phyloP scores from a whole-genome alignment of 37 sponge, comb jelly and placozoan species.

The Aplysina aerophoba region DNA sequence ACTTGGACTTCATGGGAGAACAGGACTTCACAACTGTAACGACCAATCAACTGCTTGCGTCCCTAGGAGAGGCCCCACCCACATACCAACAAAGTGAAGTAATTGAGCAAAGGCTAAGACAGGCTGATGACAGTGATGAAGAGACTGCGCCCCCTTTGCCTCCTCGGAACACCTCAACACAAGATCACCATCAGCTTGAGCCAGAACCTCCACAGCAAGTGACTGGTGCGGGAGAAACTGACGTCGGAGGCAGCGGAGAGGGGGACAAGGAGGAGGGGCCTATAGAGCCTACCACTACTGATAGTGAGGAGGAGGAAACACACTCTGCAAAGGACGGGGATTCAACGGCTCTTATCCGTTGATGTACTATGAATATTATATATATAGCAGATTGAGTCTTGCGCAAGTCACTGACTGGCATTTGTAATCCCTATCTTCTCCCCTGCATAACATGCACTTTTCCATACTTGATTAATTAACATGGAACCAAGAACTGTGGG shows the following conservation, averaged over 20 bases:
- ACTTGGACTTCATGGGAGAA: slow-evolving; percentile 74
- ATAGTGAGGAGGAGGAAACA: background rate
- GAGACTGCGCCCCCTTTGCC: slow-evolving; percentile 45
- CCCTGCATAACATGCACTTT: too few species aligned
- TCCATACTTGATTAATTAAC: too few species aligned
- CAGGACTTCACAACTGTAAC: slow-evolving; percentile 76
- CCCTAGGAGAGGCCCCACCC: slow-evolving; percentile 74
- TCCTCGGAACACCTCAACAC: slow-evolving; percentile 28
- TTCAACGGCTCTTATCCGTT: background rate
- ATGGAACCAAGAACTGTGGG: too few species aligned
- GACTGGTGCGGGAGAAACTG: background rate
- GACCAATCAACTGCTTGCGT: slow-evolving; percentile 65
- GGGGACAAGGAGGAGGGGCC: background rate
- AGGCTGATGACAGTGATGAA: background rate
- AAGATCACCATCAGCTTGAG: background rate
- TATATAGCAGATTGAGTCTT: slow-evolving; percentile 21
- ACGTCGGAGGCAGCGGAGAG: background rate
- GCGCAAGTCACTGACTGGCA: too few species aligned
- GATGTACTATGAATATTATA: background rate
- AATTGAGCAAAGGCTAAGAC: slow-evolving; percentile 30
- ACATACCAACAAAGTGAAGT: slow-evolving; percentile 79
- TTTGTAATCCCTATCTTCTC: too few species aligned
- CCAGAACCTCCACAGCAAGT: background rate
- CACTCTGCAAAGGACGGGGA: background rate
- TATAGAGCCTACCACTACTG: slow-evolving; percentile 4